These are phyloP conservation scores for Phengaris arion DNA, from an alignment of 2,888 invertebrate species.

Conservation along the genomic window DNA sequence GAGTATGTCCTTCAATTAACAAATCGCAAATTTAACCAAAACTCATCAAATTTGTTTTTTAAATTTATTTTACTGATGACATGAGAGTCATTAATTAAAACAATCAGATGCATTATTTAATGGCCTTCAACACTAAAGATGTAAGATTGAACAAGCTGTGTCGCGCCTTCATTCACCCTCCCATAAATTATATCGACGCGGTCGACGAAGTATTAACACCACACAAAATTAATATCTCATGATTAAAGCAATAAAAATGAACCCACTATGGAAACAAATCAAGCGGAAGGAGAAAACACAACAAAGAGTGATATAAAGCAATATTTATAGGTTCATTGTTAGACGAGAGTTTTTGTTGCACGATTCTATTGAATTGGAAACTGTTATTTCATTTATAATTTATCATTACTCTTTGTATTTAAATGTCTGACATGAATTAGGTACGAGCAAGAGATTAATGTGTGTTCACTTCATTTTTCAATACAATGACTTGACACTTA, in stretches of 20 bases:
- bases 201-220: conserved; percentile 42
- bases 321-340: conserved; percentile 74
- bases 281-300: conserved; percentile 56
- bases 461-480: conserved; percentile 63
- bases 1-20: no score
- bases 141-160: conserved; percentile 9
- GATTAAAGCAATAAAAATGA: conserved; percentile 45
- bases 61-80: no score
- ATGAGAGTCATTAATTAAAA: no score
- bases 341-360: conserved; percentile 59
- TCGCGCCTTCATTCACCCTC: background rate
- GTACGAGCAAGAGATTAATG: conserved; percentile 65
- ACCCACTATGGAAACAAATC: conserved; percentile 49
- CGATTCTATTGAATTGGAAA: conserved; percentile 57
- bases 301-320: conserved; percentile 61
- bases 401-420: conserved; percentile 73
- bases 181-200: conserved; percentile 23
- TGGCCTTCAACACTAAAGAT: conserved; percentile 8
- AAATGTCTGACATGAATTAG: conserved; percentile 63
- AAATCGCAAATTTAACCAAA: no score
- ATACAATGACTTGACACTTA: conserved; percentile 69
- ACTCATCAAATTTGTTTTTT: no score
- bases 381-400: conserved; percentile 72
- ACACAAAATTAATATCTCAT: conserved; percentile 53
- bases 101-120: background rate